Evolutionary conservation across 2,888 invertebrate genomes (phyloP).

Genomic region (Nomada fucata): DNA sequence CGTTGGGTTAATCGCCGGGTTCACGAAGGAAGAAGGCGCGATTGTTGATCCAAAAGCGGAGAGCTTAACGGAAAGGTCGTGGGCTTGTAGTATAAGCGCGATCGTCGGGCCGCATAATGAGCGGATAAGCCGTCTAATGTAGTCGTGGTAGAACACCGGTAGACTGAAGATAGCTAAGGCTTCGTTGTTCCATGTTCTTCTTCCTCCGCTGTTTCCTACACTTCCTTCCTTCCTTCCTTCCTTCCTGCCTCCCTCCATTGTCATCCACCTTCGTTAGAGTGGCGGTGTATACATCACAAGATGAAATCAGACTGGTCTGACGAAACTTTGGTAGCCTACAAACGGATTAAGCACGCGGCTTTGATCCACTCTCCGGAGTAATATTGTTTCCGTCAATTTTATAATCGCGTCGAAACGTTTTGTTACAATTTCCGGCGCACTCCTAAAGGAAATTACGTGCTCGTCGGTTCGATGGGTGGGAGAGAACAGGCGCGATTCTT

Average conservation of each 20-base stretch:
- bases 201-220: slow-evolving; percentile 17
- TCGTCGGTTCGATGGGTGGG: slow-evolving; percentile 16
- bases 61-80: slow-evolving; percentile 55
- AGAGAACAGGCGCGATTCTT: slow-evolving; percentile 4
- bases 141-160: slow-evolving; percentile 71
- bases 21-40: slow-evolving; percentile 47
- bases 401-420: background rate
- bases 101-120: slow-evolving; percentile 75
- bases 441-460: slow-evolving; percentile 23
- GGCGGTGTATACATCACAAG: slow-evolving; percentile 35
- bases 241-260: slow-evolving; percentile 27
- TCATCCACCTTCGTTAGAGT: slow-evolving; percentile 31
- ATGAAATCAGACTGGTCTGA: slow-evolving; percentile 62
- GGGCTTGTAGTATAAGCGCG: slow-evolving; percentile 58
- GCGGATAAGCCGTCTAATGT: slow-evolving; percentile 76
- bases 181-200: slow-evolving; percentile 48
- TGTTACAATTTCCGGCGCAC: background rate
- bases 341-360: slow-evolving; percentile 33
- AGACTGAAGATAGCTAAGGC: slow-evolving; percentile 63
- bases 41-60: slow-evolving; percentile 51
- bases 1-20: slow-evolving; percentile 42
- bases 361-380: background rate
- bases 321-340: slow-evolving; percentile 50
- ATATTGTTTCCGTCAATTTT: slow-evolving; percentile 1
- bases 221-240: slow-evolving; percentile 22